phyloP scores from a whole-genome alignment of 2,797 vertebrate species.

The Microctenopoma stevenorrisi region DNA sequence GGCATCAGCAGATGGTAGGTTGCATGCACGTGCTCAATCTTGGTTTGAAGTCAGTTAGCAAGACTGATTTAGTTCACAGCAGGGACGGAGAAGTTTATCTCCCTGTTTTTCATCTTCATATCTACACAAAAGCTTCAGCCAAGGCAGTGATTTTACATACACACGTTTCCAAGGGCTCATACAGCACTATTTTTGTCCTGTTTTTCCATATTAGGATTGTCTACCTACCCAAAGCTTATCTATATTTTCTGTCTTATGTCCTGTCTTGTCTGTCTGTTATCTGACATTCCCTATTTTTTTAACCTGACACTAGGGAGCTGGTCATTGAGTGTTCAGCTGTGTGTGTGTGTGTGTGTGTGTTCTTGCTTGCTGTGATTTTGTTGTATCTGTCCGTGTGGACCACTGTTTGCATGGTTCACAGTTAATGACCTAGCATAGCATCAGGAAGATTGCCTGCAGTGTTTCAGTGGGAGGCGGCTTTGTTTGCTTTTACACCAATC shows the following conservation, averaged over 20 bases:
- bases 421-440: conserved; percentile 52
- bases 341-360: conserved; percentile 16
- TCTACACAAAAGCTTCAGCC: conserved; percentile 30
- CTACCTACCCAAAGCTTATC: conserved; percentile 33
- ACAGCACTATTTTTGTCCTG: conserved; percentile 10
- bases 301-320: conserved; percentile 1
- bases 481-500: conserved; percentile 52
- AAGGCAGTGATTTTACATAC: conserved; percentile 45
- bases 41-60: conserved; percentile 55
- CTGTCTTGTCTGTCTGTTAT: conserved; percentile 13
- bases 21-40: conserved; percentile 44
- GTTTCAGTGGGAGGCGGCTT: conserved; percentile 42
- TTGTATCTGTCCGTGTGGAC: conserved; percentile 34
- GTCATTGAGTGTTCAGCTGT: conserved; percentile 8
- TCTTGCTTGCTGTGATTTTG: conserved; percentile 60
- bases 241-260: conserved; percentile 14
- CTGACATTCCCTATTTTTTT: not conserved
- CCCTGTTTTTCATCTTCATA: conserved; percentile 47
- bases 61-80: conserved; percentile 46
- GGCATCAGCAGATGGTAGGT: conserved; percentile 39
- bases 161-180: conserved; percentile 25
- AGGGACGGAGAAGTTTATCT: conserved; percentile 48
- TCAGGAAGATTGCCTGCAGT: conserved; percentile 48
- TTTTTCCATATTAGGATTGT: conserved; percentile 48
- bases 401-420: conserved; percentile 28